phyloP scores from a whole-genome alignment of 1,140 invertebrate species.

The Ceratitis capitata region DNA sequence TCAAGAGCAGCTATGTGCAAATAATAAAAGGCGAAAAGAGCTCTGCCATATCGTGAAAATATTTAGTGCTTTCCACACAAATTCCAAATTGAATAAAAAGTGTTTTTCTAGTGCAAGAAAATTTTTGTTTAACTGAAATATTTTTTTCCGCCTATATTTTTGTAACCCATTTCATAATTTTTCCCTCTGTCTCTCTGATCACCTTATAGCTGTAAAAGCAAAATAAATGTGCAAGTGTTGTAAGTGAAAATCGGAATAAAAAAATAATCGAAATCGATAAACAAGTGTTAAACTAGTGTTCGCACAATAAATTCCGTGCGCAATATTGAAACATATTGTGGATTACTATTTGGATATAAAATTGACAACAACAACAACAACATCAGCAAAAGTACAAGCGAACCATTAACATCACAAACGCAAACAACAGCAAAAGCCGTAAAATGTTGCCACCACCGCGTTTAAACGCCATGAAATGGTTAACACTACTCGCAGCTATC shows the following conservation, averaged over 20 bases:
- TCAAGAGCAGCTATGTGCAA: too few relatives aligned
- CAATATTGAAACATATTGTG: conserved; percentile 36
- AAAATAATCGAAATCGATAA: not conserved
- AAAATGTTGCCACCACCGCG: conserved; percentile 37
- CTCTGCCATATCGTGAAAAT: not conserved
- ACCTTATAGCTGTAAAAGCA: not conserved
- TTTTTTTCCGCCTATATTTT: not conserved
- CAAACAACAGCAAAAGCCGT: not conserved
- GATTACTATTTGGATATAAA: conserved; percentile 28
- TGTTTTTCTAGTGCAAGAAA: not conserved
- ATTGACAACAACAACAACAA: not conserved
- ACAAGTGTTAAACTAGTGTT: not conserved
- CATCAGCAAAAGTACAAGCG: not conserved
- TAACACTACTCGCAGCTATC: conserved; percentile 41
- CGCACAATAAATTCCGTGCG: not conserved
- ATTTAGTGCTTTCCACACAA: conserved; percentile 18
- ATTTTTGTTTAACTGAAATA: not conserved
- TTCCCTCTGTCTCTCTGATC: too few relatives aligned
- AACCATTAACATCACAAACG: not conserved
- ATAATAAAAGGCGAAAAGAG: not conserved
- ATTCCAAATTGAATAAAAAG: not conserved
- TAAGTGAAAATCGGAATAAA: not conserved
- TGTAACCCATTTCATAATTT: not conserved
- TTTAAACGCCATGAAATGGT: conserved; percentile 41
- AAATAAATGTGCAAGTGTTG: conserved; percentile 1